Evolutionary conservation across 53 echinoderm and acorn worm genomes (phyloP).

Genomic region (Mesocentrotus franciscanus): DNA sequence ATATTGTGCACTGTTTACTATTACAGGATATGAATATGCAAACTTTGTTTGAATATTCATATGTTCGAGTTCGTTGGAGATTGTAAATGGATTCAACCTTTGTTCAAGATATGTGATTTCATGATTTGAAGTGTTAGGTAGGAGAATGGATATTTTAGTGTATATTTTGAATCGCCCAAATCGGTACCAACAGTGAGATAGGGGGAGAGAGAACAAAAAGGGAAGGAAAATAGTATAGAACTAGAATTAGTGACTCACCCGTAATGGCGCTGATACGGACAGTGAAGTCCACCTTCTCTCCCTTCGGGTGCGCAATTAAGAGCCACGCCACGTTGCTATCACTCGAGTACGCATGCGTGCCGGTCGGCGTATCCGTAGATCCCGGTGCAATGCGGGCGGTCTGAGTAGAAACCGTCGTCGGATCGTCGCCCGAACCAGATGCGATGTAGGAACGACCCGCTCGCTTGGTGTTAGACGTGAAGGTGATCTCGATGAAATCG

Average conservation of each 20-base stretch:
- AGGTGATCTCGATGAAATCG: constrained; percentile 40
- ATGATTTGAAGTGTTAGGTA: too few species aligned
- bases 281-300: constrained; percentile 53
- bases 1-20: too few species aligned
- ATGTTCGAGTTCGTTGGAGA: too few species aligned
- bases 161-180: too few species aligned
- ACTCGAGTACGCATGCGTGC: constrained; percentile 38
- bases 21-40: too few species aligned
- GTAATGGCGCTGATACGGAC: constrained; percentile 24
- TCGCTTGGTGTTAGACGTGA: constrained; percentile 43
- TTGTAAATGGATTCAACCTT: too few species aligned
- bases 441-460: constrained; percentile 44
- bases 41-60: too few species aligned
- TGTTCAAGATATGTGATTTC: too few species aligned
- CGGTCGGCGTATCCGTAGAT: neutral
- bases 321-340: constrained; percentile 17
- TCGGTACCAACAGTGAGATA: too few species aligned
- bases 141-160: too few species aligned
- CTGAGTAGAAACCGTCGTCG: neutral
- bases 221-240: too few species aligned
- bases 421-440: constrained; percentile 32
- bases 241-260: neutral
- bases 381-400: constrained; percentile 5
- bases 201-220: too few species aligned
- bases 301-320: constrained; percentile 37